Conservation (phyloP, 2,113 vertebrate species). For the Thinocorus orbignyianus region DNA sequence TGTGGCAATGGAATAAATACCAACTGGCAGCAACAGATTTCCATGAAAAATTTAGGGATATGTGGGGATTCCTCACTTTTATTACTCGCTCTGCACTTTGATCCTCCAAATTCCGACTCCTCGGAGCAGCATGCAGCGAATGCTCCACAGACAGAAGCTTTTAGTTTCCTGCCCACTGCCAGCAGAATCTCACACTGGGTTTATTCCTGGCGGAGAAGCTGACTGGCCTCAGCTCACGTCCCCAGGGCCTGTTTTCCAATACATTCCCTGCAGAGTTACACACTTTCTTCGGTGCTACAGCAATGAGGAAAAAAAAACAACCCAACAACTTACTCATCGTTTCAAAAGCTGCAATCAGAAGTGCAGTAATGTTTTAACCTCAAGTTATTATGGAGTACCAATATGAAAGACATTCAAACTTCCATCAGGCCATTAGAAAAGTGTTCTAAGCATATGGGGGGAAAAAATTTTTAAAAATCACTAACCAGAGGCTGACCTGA, state of each 20-base stretch:
- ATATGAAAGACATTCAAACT: not conserved
- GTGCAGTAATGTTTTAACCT: not conserved
- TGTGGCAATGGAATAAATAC: not conserved
- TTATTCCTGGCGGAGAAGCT: conserved; percentile 48
- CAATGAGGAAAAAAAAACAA: not conserved
- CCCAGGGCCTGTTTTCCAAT: not conserved
- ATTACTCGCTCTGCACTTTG: not conserved
- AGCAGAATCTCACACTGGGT: not conserved
- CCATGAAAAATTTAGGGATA: not conserved
- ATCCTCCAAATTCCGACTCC: conserved; percentile 22
- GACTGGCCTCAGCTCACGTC: conserved; percentile 16
- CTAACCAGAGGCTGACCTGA: not conserved
- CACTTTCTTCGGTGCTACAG: not conserved
- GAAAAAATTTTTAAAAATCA: not conserved
- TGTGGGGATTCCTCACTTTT: not conserved
- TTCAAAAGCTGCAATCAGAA: not conserved
- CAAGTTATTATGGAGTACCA: not conserved
- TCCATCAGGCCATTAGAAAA: not conserved
- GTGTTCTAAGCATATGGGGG: not conserved
- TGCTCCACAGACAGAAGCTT: conserved; percentile 14
- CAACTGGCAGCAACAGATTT: not conserved
- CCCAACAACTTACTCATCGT: not conserved
- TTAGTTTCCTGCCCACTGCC: not conserved
- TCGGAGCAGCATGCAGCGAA: conserved; percentile 12
- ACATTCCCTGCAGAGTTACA: not conserved